These are phyloP conservation scores for Scaptomyza hsui DNA, from an alignment of 1,140 invertebrate species.

Conservation along the genomic window DNA sequence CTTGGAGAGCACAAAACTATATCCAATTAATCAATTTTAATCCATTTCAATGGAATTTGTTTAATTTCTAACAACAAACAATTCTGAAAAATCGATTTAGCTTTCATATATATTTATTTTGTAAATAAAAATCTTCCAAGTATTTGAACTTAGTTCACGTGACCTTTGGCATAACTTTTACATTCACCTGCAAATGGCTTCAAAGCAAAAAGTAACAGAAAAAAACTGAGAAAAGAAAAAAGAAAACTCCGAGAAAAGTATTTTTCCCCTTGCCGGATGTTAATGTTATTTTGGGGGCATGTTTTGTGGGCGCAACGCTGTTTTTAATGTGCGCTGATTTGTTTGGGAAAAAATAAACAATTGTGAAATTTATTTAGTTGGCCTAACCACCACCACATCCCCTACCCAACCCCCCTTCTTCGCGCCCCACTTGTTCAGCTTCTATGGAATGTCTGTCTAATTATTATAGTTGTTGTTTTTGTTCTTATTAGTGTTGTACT, in stretches of 20 bases:
- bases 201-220: slow-evolving; percentile 6
- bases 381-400: neutral
- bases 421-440: no score
- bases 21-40: slow-evolving; percentile 1
- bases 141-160: neutral
- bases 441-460: slow-evolving; percentile 41
- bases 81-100: neutral
- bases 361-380: slow-evolving; percentile 79
- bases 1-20: no score
- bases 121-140: neutral
- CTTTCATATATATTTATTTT: no score
- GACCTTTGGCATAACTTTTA: slow-evolving; percentile 25
- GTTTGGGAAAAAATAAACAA: slow-evolving; percentile 80
- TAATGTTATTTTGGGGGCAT: slow-evolving; percentile 69
- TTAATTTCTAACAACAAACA: no score
- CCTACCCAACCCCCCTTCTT: neutral
- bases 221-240: neutral
- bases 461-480: slow-evolving; percentile 38
- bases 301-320: slow-evolving; percentile 52
- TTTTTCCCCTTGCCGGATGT: slow-evolving; percentile 58
- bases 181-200: slow-evolving; percentile 21
- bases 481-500: slow-evolving; percentile 42
- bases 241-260: neutral
- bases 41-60: neutral
- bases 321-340: slow-evolving; percentile 77